Evolutionary conservation across 2,113 vertebrate species (phyloP).

Genomic region (Platichthys flesus): DNA sequence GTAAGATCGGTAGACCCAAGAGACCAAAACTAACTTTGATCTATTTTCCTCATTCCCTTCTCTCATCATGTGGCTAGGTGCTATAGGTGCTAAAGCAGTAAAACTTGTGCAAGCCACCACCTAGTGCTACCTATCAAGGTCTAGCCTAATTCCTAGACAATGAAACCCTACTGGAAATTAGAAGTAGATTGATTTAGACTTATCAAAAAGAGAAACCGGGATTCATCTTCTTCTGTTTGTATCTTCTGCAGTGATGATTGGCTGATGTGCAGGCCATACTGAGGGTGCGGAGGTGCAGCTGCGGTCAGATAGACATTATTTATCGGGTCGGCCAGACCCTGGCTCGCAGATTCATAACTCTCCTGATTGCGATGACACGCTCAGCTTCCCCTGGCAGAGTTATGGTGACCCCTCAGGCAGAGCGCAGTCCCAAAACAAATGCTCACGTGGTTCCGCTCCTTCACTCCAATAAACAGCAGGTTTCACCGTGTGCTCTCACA

Average conservation of each 20-base stretch:
- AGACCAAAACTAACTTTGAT: constrained; percentile 40
- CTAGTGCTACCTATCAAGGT: background rate
- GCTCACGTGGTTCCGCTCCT: constrained; percentile 53
- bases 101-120: background rate
- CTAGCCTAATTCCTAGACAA: constrained; percentile 6
- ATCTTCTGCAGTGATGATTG: background rate
- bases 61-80: constrained; percentile 17
- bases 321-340: constrained; percentile 67
- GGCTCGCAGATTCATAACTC: constrained; percentile 30
- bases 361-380: constrained; percentile 54
- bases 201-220: background rate
- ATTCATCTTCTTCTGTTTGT: background rate
- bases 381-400: constrained; percentile 54
- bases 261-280: constrained; percentile 32
- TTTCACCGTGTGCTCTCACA: constrained; percentile 33
- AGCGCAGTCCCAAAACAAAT: constrained; percentile 64
- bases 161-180: constrained; percentile 1
- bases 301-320: constrained; percentile 50
- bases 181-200: background rate
- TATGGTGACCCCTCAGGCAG: constrained; percentile 67
- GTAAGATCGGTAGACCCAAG: background rate
- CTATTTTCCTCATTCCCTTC: constrained; percentile 19
- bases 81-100: constrained; percentile 15
- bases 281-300: constrained; percentile 36
- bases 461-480: constrained; percentile 36